These are phyloP conservation scores for Syngnathus rostellatus DNA, from an alignment of 2,797 vertebrate genomes.

Conservation along the genomic window DNA sequence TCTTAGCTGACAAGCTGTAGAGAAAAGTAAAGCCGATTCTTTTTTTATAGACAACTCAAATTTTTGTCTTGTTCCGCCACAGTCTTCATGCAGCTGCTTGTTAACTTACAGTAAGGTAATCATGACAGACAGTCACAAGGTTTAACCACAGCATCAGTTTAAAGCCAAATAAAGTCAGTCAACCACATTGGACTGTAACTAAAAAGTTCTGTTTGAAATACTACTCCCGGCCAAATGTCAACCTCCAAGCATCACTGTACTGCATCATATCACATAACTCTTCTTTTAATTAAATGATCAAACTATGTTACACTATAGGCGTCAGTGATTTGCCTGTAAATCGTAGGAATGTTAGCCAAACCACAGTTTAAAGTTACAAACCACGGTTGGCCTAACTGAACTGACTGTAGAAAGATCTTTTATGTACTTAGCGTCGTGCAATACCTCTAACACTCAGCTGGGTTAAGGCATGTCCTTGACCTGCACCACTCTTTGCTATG, in stretches of 20 bases:
- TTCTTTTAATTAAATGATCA: background rate
- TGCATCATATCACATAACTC: background rate
- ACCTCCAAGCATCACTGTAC: background rate
- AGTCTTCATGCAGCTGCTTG: background rate
- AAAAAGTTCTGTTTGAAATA: no score
- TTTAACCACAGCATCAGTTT: background rate
- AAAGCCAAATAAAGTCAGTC: background rate
- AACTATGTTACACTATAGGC: background rate
- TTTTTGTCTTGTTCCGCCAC: background rate
- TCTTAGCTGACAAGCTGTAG: no score
- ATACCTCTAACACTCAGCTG: conserved; percentile 79
- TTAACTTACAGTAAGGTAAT: background rate
- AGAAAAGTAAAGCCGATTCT: no score
- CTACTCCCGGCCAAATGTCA: background rate
- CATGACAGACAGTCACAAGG: background rate
- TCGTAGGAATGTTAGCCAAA: no score
- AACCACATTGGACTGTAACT: background rate
- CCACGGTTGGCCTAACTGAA: background rate
- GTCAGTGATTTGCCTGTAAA: no score
- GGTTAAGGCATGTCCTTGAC: conserved; percentile 68
- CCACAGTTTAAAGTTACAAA: background rate
- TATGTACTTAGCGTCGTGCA: conserved; percentile 9
- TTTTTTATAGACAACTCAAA: no score
- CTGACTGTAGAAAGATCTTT: conserved; percentile 9
- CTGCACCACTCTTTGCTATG: conserved; percentile 71